phyloP scores from a whole-genome alignment of 2,888 invertebrate species.

The Pterostichus niger region DNA sequence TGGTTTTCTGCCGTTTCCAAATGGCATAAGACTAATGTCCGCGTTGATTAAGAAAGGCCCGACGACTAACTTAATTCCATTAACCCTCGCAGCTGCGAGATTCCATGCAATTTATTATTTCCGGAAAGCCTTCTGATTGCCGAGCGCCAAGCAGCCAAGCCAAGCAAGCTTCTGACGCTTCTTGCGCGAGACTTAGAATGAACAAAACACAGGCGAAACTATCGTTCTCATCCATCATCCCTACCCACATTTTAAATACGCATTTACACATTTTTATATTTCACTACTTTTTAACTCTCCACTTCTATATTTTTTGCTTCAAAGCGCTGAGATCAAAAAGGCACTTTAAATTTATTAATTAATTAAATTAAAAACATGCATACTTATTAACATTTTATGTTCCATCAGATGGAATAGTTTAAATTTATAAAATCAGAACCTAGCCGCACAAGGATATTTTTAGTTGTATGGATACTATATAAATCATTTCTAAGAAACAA shows the following conservation, averaged over 20 bases:
- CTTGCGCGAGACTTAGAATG: background rate
- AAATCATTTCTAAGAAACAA: too few species aligned
- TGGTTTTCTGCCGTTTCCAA: conserved; percentile 66
- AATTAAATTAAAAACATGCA: too few species aligned
- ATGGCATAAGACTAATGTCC: conserved; percentile 67
- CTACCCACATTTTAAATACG: background rate
- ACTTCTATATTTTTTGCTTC: background rate
- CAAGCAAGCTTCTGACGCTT: background rate
- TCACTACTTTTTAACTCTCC: background rate
- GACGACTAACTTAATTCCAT: conserved; percentile 67
- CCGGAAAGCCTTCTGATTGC: conserved; percentile 56
- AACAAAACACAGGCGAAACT: conserved; percentile 16
- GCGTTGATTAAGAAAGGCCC: conserved; percentile 67
- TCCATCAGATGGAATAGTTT: too few species aligned
- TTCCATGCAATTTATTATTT: conserved; percentile 67
- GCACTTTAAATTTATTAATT: too few species aligned
- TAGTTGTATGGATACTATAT: too few species aligned
- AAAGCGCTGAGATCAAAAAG: too few species aligned
- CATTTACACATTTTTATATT: conserved; percentile 20
- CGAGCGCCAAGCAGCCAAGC: background rate
- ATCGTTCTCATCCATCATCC: conserved; percentile 24
- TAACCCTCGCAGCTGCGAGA: conserved; percentile 65
- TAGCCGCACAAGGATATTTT: too few species aligned
- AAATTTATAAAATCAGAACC: too few species aligned
- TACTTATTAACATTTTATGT: too few species aligned